Base-by-base conservation (phyloP, 2,888 invertebrate species). In the Acrobasis consociella region DNA sequence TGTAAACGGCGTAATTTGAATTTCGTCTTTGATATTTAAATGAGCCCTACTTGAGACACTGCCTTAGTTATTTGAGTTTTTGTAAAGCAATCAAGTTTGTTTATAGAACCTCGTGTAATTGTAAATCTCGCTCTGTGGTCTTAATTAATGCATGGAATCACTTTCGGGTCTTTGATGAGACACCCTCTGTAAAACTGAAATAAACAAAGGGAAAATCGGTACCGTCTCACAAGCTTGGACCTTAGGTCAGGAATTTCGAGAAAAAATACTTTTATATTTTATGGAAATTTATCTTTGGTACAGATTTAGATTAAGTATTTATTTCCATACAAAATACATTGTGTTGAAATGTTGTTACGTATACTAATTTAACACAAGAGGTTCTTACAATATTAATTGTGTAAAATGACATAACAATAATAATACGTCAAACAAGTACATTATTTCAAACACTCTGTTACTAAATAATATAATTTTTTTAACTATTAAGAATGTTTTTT, bases 41-140 rank as follows among this genome's bases (percentile, higher is more conserved):
- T 92, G 89, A 91, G 84, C 81, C 84, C 87, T 88, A 90, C 91
- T 92, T 91, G 90, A 91, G 91, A 92, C 92, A 91, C 83, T 90
- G 91, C 89, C 91, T 91, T 89, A 91, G 91, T 90, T 91, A 92
- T 91, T 91, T 87, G 90, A 91, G 89, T 91, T 92, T 92, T 92
- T 92, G 91, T 92, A 91, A 91, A 91, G 91, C 91, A 91, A 91
- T 92, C 91, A 89, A 91, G 89, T 90, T 91, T 91, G 91, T 91
- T 91, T 91, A 92, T 87, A 88, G 84, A 78, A 85, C 82, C 76
- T 82, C 77, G 83, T 91, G 90, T 91, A 89, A 90, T 91, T 91
- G 90, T 91, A 86, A 92, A 91, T 91, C 90, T 86, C 85, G 85
- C 83, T 88, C 82, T 88, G 91, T 82, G 88, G 87, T 85, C 84